phyloP scores from a whole-genome alignment of 2,888 invertebrate species.

The Leptinotarsa peninsularis region DNA sequence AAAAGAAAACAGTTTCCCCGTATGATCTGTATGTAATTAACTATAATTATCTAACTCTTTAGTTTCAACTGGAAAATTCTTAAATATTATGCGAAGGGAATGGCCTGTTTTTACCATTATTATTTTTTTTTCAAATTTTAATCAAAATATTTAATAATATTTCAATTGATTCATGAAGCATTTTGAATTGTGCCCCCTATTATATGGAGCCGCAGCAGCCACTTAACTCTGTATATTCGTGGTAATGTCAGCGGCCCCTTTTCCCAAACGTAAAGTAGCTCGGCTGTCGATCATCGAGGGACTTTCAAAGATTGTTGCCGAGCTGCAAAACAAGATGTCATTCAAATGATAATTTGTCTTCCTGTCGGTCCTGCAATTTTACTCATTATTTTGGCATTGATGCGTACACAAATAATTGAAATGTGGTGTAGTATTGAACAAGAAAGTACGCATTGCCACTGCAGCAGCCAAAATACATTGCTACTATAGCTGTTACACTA shows the following conservation, averaged over 20 bases:
- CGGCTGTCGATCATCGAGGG: conserved; percentile 46
- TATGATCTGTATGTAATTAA: too few relatives aligned
- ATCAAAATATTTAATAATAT: not conserved
- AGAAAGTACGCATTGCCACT: conserved; percentile 53
- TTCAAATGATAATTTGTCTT: conserved; percentile 58
- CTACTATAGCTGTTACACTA: conserved; percentile 56
- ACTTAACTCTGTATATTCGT: conserved; percentile 23
- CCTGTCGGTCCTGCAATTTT: conserved; percentile 62
- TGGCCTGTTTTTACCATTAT: not conserved
- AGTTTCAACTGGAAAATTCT: too few relatives aligned
- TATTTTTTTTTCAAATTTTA: not conserved
- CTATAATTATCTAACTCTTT: too few relatives aligned
- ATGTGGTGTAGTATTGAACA: conserved; percentile 36
- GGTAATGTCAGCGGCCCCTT: conserved; percentile 24
- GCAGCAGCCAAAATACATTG: conserved; percentile 58
- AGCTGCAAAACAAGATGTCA: conserved; percentile 58
- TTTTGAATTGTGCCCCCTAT: conserved; percentile 8
- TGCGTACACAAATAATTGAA: conserved; percentile 31
- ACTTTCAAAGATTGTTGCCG: conserved; percentile 42
- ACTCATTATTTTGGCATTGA: conserved; percentile 29
- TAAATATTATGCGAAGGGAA: not conserved
- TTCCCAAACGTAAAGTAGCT: conserved; percentile 37
- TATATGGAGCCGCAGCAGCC: conserved; percentile 22
- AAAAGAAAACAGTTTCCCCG: too few relatives aligned
- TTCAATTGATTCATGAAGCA: not conserved